phyloP scores from a whole-genome alignment of 2,888 invertebrate genomes.

The Phengaris arion region DNA sequence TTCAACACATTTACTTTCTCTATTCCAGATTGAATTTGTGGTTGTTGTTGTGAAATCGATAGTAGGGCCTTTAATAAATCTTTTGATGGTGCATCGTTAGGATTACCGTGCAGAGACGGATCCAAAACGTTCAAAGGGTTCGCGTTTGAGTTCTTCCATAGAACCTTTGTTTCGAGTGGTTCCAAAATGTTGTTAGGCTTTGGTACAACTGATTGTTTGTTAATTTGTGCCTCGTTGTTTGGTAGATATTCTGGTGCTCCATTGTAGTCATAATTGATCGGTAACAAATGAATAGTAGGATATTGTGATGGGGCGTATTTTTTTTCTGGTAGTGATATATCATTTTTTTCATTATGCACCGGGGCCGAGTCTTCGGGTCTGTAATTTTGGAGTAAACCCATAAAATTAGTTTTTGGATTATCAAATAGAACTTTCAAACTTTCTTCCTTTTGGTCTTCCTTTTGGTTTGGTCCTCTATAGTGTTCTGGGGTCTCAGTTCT shows the following conservation, averaged over 20 bases:
- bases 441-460: no score
- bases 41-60: background rate
- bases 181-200: background rate
- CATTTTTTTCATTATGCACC: background rate
- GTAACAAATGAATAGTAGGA: background rate
- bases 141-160: background rate
- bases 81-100: background rate
- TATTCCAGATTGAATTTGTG: background rate
- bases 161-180: background rate
- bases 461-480: background rate
- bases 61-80: background rate
- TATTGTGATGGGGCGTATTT: background rate
- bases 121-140: background rate
- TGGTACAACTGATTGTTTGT: background rate
- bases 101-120: background rate
- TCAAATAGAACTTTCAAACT: background rate
- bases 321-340: background rate
- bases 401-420: background rate
- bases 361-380: background rate
- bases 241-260: background rate
- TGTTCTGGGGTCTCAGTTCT: background rate
- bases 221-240: background rate
- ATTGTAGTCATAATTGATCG: background rate
- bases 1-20: background rate
- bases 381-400: slow-evolving; percentile 12